phyloP scores from a whole-genome alignment of 2,797 vertebrate genomes.

The Threskiornis aethiopicus region DNA sequence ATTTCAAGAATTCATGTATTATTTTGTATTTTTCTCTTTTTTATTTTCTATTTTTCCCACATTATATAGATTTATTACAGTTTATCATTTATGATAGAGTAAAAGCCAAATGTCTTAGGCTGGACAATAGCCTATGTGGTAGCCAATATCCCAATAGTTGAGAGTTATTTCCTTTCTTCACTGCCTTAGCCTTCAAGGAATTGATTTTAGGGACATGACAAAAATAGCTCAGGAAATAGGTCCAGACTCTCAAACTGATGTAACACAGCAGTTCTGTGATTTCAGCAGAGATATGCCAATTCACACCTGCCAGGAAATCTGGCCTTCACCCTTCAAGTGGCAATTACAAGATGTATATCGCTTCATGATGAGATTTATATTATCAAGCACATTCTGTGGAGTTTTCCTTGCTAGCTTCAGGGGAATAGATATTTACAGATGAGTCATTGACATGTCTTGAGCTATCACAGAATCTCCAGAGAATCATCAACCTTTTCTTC shows the following conservation, averaged over 20 bases:
- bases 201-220: conserved; percentile 15
- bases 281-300: conserved; percentile 50
- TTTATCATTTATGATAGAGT: neutral
- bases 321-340: conserved; percentile 24
- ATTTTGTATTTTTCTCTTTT: neutral
- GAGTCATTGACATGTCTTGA: conserved; percentile 31
- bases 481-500: conserved; percentile 63
- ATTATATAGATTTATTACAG: neutral
- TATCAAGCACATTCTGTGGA: conserved; percentile 61
- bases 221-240: conserved; percentile 9
- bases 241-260: neutral
- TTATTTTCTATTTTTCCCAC: neutral
- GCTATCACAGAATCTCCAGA: conserved; percentile 32
- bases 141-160: neutral
- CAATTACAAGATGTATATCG: conserved; percentile 21
- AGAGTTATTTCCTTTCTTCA: neutral
- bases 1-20: neutral
- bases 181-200: neutral
- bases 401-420: conserved; percentile 39
- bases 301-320: conserved; percentile 34
- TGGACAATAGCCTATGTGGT: neutral
- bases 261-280: conserved; percentile 18
- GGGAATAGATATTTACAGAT: conserved; percentile 50
- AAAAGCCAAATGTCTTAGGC: neutral
- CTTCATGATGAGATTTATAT: conserved; percentile 51